A percentile compares a stretch with the other conserved stretches of the same genome.
Conservation (phyloP, 2,888 invertebrate genomes). For the Apotomis turbidana region DNA sequence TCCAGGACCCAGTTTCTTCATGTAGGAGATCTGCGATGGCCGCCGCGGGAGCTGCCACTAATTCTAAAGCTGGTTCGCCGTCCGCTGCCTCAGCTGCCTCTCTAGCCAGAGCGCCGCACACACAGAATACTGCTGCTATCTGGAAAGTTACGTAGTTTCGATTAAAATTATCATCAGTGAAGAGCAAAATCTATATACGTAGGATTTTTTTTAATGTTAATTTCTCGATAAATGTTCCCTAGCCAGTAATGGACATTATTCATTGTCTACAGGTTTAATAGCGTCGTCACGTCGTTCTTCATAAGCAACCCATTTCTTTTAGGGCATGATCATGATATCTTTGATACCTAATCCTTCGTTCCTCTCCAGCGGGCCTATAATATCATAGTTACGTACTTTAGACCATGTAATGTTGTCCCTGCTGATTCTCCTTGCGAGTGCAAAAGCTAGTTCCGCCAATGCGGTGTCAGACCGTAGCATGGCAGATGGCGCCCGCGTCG, state of each 20-base stretch:
- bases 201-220: no score
- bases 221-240: no score
- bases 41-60: slow-evolving; percentile 85
- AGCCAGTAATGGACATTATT: no score
- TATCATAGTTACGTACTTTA: slow-evolving; percentile 77
- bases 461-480: slow-evolving; percentile 85
- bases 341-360: no score
- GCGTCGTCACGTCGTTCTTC: no score
- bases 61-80: slow-evolving; percentile 84
- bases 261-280: no score
- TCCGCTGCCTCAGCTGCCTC: slow-evolving; percentile 86
- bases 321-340: no score
- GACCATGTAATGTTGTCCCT: slow-evolving; percentile 91
- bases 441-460: slow-evolving; percentile 85
- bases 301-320: no score
- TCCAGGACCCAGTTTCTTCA: slow-evolving; percentile 91
- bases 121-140: slow-evolving; percentile 90
- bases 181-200: no score
- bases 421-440: slow-evolving; percentile 88
- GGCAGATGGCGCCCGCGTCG: slow-evolving; percentile 84
- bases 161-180: no score
- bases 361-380: no score
- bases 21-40: slow-evolving; percentile 90
- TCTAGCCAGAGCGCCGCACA: slow-evolving; percentile 92
- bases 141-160: slow-evolving; percentile 46